These are phyloP conservation scores for Scophthalmus maximus DNA, from an alignment of 2,113 vertebrate species.

Conservation along the genomic window DNA sequence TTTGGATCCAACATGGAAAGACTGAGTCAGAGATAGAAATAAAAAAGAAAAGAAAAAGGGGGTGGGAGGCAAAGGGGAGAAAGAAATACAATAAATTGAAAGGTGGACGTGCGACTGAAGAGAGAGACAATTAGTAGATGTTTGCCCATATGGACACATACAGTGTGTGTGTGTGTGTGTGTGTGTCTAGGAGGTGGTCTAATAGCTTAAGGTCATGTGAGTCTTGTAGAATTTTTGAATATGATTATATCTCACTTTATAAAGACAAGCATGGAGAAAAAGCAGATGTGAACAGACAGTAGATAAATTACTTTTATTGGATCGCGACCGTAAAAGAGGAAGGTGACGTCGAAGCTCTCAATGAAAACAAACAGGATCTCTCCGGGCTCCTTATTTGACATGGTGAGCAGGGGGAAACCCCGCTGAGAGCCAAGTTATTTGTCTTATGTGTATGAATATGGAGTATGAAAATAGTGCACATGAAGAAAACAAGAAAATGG, in stretches of 20 bases:
- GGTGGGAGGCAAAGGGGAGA: neutral
- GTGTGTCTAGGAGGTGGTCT: neutral
- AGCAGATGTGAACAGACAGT: constrained; percentile 9
- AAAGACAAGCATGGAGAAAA: constrained; percentile 2
- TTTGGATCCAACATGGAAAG: constrained; percentile 44
- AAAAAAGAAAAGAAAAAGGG: neutral
- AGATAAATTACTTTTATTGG: constrained; percentile 50
- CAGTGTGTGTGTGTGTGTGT: neutral
- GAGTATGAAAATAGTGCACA: neutral
- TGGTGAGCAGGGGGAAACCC: constrained; percentile 4
- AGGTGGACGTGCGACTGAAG: neutral
- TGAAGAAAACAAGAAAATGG: neutral
- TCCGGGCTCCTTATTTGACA: constrained; percentile 33
- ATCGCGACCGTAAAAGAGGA: constrained; percentile 7
- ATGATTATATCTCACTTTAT: neutral
- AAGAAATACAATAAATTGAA: constrained; percentile 3
- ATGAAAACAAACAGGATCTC: constrained; percentile 35
- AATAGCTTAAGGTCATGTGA: constrained; percentile 9
- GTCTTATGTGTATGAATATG: neutral
- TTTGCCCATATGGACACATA: neutral
- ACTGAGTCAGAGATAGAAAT: constrained; percentile 41
- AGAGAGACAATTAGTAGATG: neutral
- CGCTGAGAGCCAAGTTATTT: constrained; percentile 1
- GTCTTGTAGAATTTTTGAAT: too few relatives aligned
- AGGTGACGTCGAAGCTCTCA: constrained; percentile 11